phyloP scores from a whole-genome alignment of 2,113 vertebrate genomes.

The Shinisaurus crocodilurus region DNA sequence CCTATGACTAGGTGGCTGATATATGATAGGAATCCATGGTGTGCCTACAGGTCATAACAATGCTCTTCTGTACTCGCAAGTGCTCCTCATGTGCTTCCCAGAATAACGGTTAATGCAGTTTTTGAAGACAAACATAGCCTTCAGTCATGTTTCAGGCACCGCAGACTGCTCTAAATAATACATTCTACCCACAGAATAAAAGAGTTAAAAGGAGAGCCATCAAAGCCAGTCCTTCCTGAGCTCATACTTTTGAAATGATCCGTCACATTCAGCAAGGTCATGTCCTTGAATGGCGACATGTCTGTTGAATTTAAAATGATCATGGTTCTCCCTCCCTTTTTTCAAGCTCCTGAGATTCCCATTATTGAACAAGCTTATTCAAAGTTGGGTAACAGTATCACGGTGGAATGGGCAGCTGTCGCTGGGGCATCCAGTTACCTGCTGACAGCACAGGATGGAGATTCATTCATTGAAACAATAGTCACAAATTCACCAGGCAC shows the following conservation, averaged over 20 bases:
- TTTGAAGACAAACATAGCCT: background rate
- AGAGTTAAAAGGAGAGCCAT: background rate
- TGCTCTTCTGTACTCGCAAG: background rate
- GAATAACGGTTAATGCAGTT: background rate
- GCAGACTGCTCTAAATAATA: background rate
- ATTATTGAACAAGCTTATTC: constrained; percentile 86
- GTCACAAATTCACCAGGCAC: constrained; percentile 85
- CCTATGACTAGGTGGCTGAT: too few relatives aligned
- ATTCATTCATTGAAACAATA: constrained; percentile 79
- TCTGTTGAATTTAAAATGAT: background rate
- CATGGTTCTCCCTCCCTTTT: background rate
- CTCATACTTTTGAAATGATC: background rate
- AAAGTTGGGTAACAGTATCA: constrained; percentile 90
- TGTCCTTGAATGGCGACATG: background rate
- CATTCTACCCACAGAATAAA: background rate
- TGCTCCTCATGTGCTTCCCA: too few relatives aligned
- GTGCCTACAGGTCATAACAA: background rate
- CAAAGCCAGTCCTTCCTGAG: background rate
- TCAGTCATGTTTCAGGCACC: background rate
- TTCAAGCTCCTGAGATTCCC: constrained; percentile 87
- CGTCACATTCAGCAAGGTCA: background rate
- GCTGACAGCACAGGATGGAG: constrained; percentile 78
- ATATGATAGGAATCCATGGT: background rate
- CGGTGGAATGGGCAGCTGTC: constrained; percentile 85
- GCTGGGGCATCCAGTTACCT: constrained; percentile 86